phyloP scores from a whole-genome alignment of 2,113 vertebrate species.

The Spilogale gracilis region DNA sequence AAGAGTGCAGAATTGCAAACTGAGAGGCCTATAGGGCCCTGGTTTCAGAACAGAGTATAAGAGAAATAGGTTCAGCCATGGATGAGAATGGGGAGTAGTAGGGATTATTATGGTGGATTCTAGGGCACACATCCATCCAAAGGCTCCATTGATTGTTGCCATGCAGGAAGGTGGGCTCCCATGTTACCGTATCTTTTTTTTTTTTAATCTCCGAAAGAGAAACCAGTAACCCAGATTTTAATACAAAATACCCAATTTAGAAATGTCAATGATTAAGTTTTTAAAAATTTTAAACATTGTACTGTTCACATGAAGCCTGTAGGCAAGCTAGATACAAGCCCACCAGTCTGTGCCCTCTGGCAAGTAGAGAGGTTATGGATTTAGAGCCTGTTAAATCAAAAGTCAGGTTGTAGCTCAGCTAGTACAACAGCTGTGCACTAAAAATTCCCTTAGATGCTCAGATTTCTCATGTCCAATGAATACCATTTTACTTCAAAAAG shows the following conservation, averaged over 20 bases:
- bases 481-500: conserved; percentile 29
- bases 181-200: not conserved
- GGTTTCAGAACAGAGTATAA: not conserved
- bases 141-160: not conserved
- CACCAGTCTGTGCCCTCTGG: not conserved
- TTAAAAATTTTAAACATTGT: not conserved
- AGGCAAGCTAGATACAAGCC: conserved; percentile 8
- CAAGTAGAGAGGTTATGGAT: not conserved
- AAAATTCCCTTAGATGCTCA: not conserved
- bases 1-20: not conserved
- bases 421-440: not conserved
- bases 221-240: conserved; percentile 7
- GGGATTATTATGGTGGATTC: not conserved
- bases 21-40: not conserved
- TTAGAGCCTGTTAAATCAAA: not conserved
- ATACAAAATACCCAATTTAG: conserved; percentile 3
- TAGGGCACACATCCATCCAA: not conserved
- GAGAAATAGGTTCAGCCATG: not conserved
- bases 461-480: not conserved
- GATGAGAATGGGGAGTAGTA: not conserved
- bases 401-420: conserved; percentile 5
- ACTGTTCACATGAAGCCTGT: not conserved
- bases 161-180: not conserved
- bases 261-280: not conserved
- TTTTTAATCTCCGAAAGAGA: not conserved